Evolutionary conservation across 2,797 vertebrate genomes (phyloP).

Genomic region (Clarias laeviceps): DNA sequence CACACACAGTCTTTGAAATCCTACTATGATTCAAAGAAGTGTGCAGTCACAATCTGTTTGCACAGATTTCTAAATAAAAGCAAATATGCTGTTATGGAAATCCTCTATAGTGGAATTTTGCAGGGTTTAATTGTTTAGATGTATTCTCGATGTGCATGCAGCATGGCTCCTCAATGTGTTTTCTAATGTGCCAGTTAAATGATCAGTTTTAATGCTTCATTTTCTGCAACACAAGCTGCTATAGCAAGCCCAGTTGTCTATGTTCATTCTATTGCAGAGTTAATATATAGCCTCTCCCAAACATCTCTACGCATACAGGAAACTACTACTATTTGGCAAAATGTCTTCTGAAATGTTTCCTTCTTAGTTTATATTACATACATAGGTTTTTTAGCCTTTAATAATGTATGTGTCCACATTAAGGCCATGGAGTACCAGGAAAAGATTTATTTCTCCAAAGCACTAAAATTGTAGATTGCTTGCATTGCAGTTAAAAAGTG

Average conservation of each 20-base stretch:
- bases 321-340: no score
- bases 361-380: no score
- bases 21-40: conserved; percentile 9
- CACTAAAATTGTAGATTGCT: conserved; percentile 5
- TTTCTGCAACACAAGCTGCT: conserved; percentile 39
- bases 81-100: background rate
- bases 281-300: background rate
- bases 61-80: background rate
- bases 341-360: no score
- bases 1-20: background rate
- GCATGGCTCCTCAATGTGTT: conserved; percentile 31
- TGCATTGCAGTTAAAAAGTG: background rate
- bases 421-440: no score
- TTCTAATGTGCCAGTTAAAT: conserved; percentile 60
- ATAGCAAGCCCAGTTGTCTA: conserved; percentile 18
- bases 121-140: conserved; percentile 3
- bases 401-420: no score
- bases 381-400: no score
- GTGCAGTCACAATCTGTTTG: background rate
- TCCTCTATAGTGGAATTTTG: background rate
- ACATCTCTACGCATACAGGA: no score
- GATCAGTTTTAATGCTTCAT: conserved; percentile 72
- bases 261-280: conserved; percentile 11
- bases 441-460: no score
- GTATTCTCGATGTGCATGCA: conserved; percentile 8